These are phyloP conservation scores for Herpetotheres cachinnans DNA, from an alignment of 2,113 vertebrate genomes.

Conservation along the genomic window DNA sequence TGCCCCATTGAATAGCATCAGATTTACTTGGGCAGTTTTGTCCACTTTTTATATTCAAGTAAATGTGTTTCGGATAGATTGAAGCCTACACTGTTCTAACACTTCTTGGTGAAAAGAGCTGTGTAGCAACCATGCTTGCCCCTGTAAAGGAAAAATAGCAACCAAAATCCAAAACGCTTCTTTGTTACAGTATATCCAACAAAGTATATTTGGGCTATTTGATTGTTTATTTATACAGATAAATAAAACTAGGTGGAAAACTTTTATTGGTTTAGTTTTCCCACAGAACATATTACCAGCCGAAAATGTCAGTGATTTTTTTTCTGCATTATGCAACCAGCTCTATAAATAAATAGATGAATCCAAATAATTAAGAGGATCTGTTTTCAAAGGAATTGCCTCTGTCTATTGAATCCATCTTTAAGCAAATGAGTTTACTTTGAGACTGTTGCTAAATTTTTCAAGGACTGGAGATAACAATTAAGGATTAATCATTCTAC, in stretches of 20 bases:
- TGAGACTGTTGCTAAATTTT: slow-evolving; percentile 1
- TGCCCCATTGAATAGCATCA: not conserved
- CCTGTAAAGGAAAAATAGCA: not conserved
- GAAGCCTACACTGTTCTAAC: not conserved
- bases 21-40: not conserved
- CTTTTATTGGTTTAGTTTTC: slow-evolving; percentile 8
- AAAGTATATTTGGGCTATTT: not conserved
- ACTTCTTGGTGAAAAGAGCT: not conserved
- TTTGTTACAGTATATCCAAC: not conserved
- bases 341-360: slow-evolving; percentile 20
- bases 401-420: not conserved
- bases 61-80: not conserved
- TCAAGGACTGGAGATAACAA: not conserved
- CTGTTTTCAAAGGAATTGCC: slow-evolving; percentile 10
- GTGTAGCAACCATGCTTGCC: not conserved
- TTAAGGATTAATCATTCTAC: not conserved
- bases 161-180: not conserved
- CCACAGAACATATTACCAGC: not conserved
- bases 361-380: slow-evolving; percentile 2
- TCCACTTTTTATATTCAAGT: not conserved
- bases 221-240: not conserved
- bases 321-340: slow-evolving; percentile 6
- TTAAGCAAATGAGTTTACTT: slow-evolving; percentile 30
- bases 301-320: not conserved
- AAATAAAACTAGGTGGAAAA: slow-evolving; percentile 26